Percentiles rank a stretch among this genome's conserved stretches.
Evolutionary conservation across 2,797 vertebrate genomes (phyloP).

Genomic region (Phataginus tetradactyla): DNA sequence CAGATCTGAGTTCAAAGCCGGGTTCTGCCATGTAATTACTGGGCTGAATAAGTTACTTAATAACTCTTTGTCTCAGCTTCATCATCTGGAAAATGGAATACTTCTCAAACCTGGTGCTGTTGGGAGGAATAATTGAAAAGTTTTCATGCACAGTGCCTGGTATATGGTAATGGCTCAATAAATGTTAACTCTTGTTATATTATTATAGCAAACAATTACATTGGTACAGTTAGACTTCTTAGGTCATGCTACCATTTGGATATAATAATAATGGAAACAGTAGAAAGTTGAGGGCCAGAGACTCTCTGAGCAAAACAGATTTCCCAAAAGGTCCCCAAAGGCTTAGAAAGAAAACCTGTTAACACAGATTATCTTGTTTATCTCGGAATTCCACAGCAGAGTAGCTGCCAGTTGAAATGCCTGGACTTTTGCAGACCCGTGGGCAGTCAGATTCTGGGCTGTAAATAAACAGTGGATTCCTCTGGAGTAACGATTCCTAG

Average conservation of each 20-base stretch:
- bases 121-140: background rate
- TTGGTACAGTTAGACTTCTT: background rate
- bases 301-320: background rate
- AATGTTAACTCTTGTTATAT: background rate
- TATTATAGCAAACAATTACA: background rate
- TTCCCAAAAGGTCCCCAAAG: background rate
- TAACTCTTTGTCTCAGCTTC: background rate
- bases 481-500: background rate
- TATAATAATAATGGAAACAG: background rate
- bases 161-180: background rate
- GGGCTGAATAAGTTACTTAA: background rate
- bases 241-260: background rate
- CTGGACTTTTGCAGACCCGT: background rate
- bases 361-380: background rate
- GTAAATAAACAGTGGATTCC: background rate
- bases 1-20: background rate
- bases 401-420: background rate
- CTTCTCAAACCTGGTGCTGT: background rate
- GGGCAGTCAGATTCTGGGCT: background rate
- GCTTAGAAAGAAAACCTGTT: background rate
- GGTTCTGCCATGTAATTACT: background rate
- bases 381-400: background rate
- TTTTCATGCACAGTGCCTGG: background rate
- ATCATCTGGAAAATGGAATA: background rate
- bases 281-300: background rate